A percentile compares a stretch with the other conserved stretches of the same genome.
These are phyloP conservation scores for Acyrthosiphon pisum DNA, from an alignment of 1,140 invertebrate genomes.

Conservation along the genomic window DNA sequence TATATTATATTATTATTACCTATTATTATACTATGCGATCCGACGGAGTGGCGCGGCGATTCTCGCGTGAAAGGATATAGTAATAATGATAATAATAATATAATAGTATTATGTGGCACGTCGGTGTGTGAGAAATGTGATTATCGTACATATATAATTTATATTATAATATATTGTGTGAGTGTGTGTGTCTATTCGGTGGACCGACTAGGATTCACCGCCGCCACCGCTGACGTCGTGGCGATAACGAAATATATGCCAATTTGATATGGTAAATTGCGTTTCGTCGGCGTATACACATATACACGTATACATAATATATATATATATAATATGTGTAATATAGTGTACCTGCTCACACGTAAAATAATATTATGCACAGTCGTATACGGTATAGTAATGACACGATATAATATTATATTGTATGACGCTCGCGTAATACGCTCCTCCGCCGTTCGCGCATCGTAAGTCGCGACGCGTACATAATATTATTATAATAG, in stretches of 20 bases:
- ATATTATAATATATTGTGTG: neutral
- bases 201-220: neutral
- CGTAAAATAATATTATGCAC: slow-evolving; percentile 7
- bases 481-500: neutral
- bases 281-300: neutral
- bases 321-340: too few species aligned
- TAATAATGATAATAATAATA: neutral
- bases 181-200: neutral
- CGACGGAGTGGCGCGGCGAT: neutral
- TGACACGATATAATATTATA: neutral
- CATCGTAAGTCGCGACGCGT: neutral
- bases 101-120: neutral
- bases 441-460: neutral
- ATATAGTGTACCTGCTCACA: neutral
- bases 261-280: neutral
- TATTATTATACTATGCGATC: neutral
- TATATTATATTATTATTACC: too few species aligned
- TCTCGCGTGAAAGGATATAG: neutral
- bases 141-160: neutral
- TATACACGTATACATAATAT: too few species aligned
- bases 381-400: neutral
- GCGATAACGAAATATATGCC: neutral
- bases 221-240: neutral
- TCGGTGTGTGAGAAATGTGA: neutral
- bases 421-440: neutral